Base-by-base conservation (phyloP, 2,888 invertebrate species). In the Pasiphila rectangulata region DNA sequence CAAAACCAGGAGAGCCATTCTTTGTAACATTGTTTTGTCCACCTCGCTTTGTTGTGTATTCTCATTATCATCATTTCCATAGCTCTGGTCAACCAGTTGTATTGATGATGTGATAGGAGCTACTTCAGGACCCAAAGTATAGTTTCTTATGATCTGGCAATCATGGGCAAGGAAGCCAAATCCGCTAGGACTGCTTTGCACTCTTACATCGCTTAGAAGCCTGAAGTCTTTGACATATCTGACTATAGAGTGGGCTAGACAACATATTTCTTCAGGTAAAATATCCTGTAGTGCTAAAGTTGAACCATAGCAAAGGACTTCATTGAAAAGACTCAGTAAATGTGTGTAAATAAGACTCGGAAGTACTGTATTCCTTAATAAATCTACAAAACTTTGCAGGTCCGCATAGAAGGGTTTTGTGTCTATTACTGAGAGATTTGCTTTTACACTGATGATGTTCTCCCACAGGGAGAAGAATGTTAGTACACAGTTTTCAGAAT, bases 231-330 rank as follows among this genome's bases (percentile, higher is more conserved):
- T 96, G 0, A 96, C 95, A 70, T 94, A 95, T 35, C 96, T 91
- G 0, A 96, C 95, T 54, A 97, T 93, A 35, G 95, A 91, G 74
- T 96, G 96, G 2, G 96, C 96, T 57, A 96, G 78, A 65, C 94
- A 92, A 75, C 96, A 96, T 12, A 96, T 96, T 75, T 96, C 96
- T 75, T 96, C 96, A 2, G 96, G 96, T 57, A 96, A 80, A 66
- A 95, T 92, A 75, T 96, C 96, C 80, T 97, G 96, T 57, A 97
- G 83, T 0, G 96, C 96, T 61, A 97, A 83, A 20, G 97, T 97
- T 56, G 96, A 96, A 1, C 96, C 96, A 75, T 97, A 97, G 78
- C 97, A 97, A 39, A 97, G 80, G 4, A 96, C 96, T 82, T 97
- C 96, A 76, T 96, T 96, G 63, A 96, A 96, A 20, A 97, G 86